Evolutionary conservation across 2,888 invertebrate genomes (phyloP).

Genomic region (Escarpia spicata): DNA sequence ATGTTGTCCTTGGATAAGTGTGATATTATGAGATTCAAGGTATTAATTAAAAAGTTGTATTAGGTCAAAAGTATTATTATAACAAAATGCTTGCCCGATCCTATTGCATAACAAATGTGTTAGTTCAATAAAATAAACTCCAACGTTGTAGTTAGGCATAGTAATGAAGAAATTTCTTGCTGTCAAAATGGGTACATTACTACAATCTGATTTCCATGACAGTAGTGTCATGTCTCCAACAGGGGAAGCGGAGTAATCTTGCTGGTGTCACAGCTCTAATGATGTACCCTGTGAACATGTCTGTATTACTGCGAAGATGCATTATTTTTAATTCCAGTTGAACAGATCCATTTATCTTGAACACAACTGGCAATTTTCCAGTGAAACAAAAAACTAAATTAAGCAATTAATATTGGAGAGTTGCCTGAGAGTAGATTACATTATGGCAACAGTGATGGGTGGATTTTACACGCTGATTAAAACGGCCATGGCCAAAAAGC

Average conservation of each 20-base stretch:
- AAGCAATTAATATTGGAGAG: conserved; percentile 9
- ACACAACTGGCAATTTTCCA: background rate
- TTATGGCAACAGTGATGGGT: background rate
- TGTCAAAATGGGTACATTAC: background rate
- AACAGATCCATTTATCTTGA: background rate
- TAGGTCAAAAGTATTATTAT: too few relatives aligned
- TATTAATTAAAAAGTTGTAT: too few relatives aligned
- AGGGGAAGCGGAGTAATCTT: background rate
- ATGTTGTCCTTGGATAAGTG: too few relatives aligned
- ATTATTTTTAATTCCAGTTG: background rate
- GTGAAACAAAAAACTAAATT: conserved; percentile 1
- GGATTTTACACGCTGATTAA: background rate
- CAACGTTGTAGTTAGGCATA: background rate
- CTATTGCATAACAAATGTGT: too few relatives aligned
- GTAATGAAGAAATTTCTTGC: background rate
- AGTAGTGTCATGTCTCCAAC: background rate
- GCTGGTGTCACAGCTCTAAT: background rate
- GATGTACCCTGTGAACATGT: background rate
- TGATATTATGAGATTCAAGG: too few relatives aligned
- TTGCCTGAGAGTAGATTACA: background rate
- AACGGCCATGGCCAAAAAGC: background rate
- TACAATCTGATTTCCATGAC: background rate
- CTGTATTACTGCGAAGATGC: background rate
- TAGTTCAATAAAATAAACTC: too few relatives aligned
- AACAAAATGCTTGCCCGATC: too few relatives aligned